phyloP scores from a whole-genome alignment of 2,797 vertebrate genomes.

The Nothura maculosa region DNA sequence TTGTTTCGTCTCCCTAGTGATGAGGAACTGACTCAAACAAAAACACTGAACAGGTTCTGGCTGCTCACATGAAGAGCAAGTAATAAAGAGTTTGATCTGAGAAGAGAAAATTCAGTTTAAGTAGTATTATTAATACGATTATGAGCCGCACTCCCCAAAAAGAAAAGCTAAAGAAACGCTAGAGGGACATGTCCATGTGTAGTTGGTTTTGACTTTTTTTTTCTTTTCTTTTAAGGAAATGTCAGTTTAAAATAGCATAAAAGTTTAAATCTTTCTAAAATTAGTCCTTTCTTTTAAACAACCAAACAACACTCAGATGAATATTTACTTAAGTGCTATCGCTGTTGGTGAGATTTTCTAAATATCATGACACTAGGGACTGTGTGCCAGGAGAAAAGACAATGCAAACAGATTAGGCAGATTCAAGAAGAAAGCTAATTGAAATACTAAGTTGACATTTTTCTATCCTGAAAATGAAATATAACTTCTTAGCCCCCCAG shows the following conservation, averaged over 20 bases:
- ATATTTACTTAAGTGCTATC: not conserved
- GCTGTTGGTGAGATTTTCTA: not conserved
- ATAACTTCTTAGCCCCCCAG: not conserved
- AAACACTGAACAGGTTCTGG: not conserved
- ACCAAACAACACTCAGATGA: not conserved
- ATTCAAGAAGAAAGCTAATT: not conserved
- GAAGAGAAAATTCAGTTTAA: not conserved
- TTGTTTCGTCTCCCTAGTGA: slow-evolving; percentile 73
- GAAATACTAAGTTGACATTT: not conserved
- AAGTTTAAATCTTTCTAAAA: not conserved
- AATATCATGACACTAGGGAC: not conserved
- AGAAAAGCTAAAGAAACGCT: not conserved
- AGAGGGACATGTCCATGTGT: fast-evolving
- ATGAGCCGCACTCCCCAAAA: not conserved
- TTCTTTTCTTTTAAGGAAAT: not conserved
- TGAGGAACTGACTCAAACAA: slow-evolving; percentile 62
- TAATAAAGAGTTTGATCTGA: not conserved
- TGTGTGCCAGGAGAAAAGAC: not conserved
- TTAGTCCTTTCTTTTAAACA: not conserved
- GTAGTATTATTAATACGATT: not conserved
- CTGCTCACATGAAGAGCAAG: not conserved
- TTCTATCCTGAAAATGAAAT: not conserved
- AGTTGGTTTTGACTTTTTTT: not conserved
- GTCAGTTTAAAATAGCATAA: not conserved
- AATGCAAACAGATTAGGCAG: not conserved